phyloP scores from a whole-genome alignment of 2,888 invertebrate species.

The Lathronympha strigana region DNA sequence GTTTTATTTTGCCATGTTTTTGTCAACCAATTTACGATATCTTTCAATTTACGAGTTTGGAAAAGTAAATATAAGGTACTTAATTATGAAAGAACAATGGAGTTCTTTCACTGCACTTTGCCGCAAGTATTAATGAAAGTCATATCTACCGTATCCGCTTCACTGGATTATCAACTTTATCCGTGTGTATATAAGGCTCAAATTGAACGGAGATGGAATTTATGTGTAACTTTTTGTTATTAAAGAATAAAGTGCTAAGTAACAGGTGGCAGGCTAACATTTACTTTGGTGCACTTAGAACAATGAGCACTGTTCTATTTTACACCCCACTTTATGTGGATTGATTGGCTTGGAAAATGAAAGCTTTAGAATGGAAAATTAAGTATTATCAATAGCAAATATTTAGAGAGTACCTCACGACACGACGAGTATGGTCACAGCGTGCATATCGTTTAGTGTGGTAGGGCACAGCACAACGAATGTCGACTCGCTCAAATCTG shows the following conservation, averaged over 20 bases:
- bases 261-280: slow-evolving; percentile 20
- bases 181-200: not conserved
- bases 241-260: slow-evolving; percentile 16
- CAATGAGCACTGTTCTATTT: slow-evolving; percentile 15
- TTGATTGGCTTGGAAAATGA: slow-evolving; percentile 4
- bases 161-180: not conserved
- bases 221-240: not conserved
- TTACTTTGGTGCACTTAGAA: slow-evolving; percentile 24
- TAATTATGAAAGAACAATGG: slow-evolving; percentile 23
- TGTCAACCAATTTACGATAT: too few species aligned
- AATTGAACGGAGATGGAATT: not conserved
- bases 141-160: not conserved
- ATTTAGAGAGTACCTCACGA: too few species aligned
- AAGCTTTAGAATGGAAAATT: not conserved
- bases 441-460: too few species aligned
- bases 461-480: too few species aligned
- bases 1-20: not conserved
- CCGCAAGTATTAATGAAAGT: not conserved
- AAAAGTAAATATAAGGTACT: not conserved
- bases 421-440: too few species aligned
- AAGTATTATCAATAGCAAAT: not conserved
- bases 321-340: not conserved
- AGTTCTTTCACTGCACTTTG: slow-evolving; percentile 16
- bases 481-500: too few species aligned
- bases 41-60: not conserved